Base-by-base conservation (phyloP, 1,140 invertebrate species). In the Aphidius gifuensis region DNA sequence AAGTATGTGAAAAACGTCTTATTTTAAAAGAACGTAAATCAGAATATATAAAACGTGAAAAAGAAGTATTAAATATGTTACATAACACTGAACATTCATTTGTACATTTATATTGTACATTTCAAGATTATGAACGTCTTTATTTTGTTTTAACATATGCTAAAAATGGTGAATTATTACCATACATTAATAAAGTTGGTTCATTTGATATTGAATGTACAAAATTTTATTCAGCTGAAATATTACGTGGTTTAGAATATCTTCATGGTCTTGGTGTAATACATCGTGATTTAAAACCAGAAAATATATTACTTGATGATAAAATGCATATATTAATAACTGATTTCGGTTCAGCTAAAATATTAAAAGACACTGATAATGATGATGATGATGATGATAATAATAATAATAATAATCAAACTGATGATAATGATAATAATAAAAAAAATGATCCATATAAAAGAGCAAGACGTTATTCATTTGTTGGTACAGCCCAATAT, bases 401-500 rank as follows among this genome's bases (percentile, higher is more conserved):
- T 48, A 54, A 38, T 62, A 57, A 57, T 68, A 65, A 55, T 9
- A 63, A 54, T 58, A 61, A 73, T 68, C 58, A 69, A 64, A 58
- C 69, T 63, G 23, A 32, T 32, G 4, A 32, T 32, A 4, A 32
- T 32, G 23, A 32, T 32, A 32, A 32, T 32, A 4, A 32, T 32
- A 32, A 32, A 32, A 32, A 32, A 32, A 32, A 72, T 44, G 69
- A 74, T 7, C 64, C 5, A 49, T 55, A 70, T 79, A 68, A 71
- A 77, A 79, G 62, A 71, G 82, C 63, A 74, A 79, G 90, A 56
- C 85, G 85, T 67, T 92, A 91, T 72, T 98, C 96, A 73, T 98
- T 99, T 81, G 96, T 98, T 5, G 97, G 97, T n/a, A 99, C 97
- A 11, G 96, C 97, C 0, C 96, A 99, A 76, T 99, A 99, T 81